Evolutionary conservation across 2,113 vertebrate genomes (phyloP).

Genomic region (Mesoclemmys tuberculata): DNA sequence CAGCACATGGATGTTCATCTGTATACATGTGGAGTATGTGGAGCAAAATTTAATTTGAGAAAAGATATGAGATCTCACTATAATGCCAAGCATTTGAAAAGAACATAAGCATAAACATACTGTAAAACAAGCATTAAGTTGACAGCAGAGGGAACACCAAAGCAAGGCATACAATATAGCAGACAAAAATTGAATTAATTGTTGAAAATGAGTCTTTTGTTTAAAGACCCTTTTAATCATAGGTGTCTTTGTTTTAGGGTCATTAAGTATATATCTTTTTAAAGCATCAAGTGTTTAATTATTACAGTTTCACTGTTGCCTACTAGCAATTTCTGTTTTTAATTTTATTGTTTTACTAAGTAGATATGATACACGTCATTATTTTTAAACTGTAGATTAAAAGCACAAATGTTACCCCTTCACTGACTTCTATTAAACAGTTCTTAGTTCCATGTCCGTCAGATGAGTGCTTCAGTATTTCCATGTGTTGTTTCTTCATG

Average conservation of each 20-base stretch:
- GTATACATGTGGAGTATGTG: constrained; percentile 97
- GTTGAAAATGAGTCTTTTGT: constrained; percentile 64
- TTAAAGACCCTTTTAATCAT: constrained; percentile 76
- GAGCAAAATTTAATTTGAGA: constrained; percentile 97
- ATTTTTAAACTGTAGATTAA: constrained; percentile 81
- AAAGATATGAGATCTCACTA: constrained; percentile 99
- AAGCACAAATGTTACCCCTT: constrained; percentile 81
- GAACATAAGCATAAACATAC: constrained; percentile 79
- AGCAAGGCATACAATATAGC: constrained; percentile 80
- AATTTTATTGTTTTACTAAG: constrained; percentile 78
- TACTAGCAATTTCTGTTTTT: constrained; percentile 81
- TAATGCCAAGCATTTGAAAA: constrained; percentile 97
- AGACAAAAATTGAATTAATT: constrained; percentile 67
- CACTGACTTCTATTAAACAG: constrained; percentile 82
- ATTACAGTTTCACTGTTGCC: constrained; percentile 82
- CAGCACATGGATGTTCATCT: constrained; percentile 98
- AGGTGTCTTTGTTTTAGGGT: constrained; percentile 79
- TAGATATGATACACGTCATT: constrained; percentile 79
- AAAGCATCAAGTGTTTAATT: constrained; percentile 78
- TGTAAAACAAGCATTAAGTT: constrained; percentile 71
- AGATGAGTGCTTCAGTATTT: constrained; percentile 80
- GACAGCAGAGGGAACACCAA: constrained; percentile 82
- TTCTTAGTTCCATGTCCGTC: constrained; percentile 75
- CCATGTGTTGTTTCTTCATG: constrained; percentile 70
- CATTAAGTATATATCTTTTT: constrained; percentile 80